Evolutionary conservation across 2,797 vertebrate species (phyloP).

Genomic region (Pagetopsis macropterus): DNA sequence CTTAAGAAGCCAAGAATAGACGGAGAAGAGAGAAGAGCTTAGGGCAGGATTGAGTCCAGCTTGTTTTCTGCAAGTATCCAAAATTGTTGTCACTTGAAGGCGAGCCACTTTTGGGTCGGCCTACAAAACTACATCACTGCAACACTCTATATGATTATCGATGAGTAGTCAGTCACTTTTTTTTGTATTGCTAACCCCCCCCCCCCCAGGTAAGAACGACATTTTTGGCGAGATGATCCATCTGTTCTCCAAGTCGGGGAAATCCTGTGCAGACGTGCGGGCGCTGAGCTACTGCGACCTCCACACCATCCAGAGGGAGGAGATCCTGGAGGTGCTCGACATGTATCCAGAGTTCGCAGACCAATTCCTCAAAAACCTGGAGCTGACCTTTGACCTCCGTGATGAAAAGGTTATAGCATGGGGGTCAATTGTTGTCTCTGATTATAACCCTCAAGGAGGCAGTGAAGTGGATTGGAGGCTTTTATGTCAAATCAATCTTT

Average conservation of each 20-base stretch:
- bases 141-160: not conserved
- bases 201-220: constrained; percentile 92
- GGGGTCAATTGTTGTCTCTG: not conserved
- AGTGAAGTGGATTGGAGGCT: not conserved
- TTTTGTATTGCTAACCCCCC: too few species aligned
- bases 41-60: not conserved
- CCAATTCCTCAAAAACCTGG: constrained; percentile 94
- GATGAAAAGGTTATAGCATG: constrained; percentile 88
- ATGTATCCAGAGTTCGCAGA: constrained; percentile 99
- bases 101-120: too few species aligned
- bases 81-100: too few species aligned
- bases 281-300: constrained; percentile 98
- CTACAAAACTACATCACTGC: too few species aligned
- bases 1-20: constrained; percentile 2
- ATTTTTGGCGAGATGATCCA: constrained; percentile 99
- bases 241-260: constrained; percentile 93
- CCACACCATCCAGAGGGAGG: constrained; percentile 96
- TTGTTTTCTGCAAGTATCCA: too few species aligned
- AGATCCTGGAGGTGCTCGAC: constrained; percentile 95
- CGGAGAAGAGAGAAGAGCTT: not conserved
- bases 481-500: constrained; percentile 17
- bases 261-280: constrained; percentile 95
- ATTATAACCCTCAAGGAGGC: not conserved
- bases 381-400: constrained; percentile 96
- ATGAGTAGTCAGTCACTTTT: not conserved